A percentile compares a stretch with the other conserved stretches of the same genome.
Evolutionary conservation across 2,113 vertebrate genomes (phyloP).

Genomic region (Carassius carassius): DNA sequence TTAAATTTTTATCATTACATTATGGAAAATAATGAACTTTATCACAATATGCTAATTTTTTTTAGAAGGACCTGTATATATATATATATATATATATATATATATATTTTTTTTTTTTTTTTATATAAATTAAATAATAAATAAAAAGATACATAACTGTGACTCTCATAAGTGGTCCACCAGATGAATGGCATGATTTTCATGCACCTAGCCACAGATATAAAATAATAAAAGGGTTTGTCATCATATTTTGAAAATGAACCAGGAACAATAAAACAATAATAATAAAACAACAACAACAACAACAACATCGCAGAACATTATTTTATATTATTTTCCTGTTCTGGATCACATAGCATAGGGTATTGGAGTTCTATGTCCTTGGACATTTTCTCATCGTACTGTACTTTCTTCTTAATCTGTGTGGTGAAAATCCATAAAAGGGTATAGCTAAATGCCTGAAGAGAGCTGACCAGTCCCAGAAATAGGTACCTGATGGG

Average conservation of each 20-base stretch:
- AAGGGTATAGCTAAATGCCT: slow-evolving; percentile 10
- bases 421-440: slow-evolving; percentile 35
- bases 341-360: neutral
- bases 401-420: slow-evolving; percentile 36
- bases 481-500: slow-evolving; percentile 49
- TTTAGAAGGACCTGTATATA: too few relatives aligned
- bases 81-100: too few relatives aligned
- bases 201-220: neutral
- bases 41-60: too few relatives aligned
- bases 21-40: too few relatives aligned
- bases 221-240: neutral
- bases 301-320: neutral
- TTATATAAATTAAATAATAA: too few relatives aligned
- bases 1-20: too few relatives aligned
- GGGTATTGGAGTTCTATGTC: slow-evolving; percentile 5
- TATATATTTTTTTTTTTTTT: too few relatives aligned
- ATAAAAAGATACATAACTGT: too few relatives aligned
- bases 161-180: too few relatives aligned
- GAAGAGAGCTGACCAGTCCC: slow-evolving; percentile 29
- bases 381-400: neutral
- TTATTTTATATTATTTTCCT: neutral
- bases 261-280: neutral
- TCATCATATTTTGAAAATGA: neutral
- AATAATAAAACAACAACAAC: too few relatives aligned
- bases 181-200: neutral